phyloP scores from a whole-genome alignment of 1,140 invertebrate genomes.

The Rhopalosiphum padi region DNA sequence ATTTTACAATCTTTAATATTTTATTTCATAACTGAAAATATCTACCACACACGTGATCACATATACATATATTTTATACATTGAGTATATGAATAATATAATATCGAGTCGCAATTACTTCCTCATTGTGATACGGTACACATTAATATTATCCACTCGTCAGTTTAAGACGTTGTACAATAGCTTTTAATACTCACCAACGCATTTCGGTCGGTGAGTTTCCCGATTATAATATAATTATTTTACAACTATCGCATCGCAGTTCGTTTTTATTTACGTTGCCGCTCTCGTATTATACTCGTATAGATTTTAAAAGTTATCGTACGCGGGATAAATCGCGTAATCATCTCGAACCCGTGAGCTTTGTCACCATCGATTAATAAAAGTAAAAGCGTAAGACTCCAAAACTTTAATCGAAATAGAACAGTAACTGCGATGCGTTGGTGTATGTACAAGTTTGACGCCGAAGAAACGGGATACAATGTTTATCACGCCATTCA shows the following conservation, averaged over 20 bases:
- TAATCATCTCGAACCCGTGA: not conserved
- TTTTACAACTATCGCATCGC: too few species aligned
- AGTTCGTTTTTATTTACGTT: not conserved
- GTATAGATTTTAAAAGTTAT: not conserved
- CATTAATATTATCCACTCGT: too few species aligned
- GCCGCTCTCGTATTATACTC: not conserved
- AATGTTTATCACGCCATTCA: not conserved
- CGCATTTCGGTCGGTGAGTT: not conserved
- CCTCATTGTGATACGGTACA: too few species aligned
- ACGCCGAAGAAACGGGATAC: not conserved
- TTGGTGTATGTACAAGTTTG: not conserved
- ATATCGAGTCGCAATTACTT: not conserved
- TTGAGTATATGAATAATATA: not conserved
- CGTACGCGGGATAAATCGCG: not conserved
- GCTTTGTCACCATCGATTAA: not conserved
- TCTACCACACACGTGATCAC: not conserved
- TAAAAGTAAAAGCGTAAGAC: not conserved
- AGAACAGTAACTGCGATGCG: not conserved
- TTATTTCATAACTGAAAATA: not conserved
- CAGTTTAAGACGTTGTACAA: too few species aligned
- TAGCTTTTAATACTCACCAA: not conserved
- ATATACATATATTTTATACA: not conserved
- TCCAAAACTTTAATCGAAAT: not conserved
- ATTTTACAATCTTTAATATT: too few species aligned
- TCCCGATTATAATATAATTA: not conserved